Evolutionary conservation across 2,888 invertebrate species (phyloP).

Genomic region (Laspeyria flexula): DNA sequence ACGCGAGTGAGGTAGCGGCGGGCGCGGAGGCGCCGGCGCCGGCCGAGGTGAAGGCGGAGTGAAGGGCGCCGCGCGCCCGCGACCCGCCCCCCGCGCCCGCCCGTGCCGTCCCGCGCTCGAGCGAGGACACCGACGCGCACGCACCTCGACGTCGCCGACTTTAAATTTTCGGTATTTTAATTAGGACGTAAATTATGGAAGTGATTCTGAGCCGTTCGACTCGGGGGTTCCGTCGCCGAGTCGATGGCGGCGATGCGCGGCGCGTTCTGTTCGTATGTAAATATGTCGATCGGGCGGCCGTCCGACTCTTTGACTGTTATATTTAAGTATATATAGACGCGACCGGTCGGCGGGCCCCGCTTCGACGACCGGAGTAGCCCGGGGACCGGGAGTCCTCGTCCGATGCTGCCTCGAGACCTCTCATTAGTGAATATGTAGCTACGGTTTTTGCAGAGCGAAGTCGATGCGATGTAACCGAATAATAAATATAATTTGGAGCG

Average conservation of each 20-base stretch:
- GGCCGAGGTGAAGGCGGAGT: slow-evolving; percentile 57
- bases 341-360: slow-evolving; percentile 71
- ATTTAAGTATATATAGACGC: slow-evolving; percentile 78
- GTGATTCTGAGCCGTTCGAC: slow-evolving; percentile 76
- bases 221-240: slow-evolving; percentile 47
- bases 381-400: slow-evolving; percentile 68
- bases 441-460: slow-evolving; percentile 74
- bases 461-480: slow-evolving; percentile 82
- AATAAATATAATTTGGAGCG: slow-evolving; percentile 80
- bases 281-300: slow-evolving; percentile 76
- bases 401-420: slow-evolving; percentile 81
- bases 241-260: slow-evolving; percentile 54
- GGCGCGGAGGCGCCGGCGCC: slow-evolving; percentile 53
- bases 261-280: slow-evolving; percentile 77
- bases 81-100: slow-evolving; percentile 48
- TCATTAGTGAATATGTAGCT: slow-evolving; percentile 85
- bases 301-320: slow-evolving; percentile 81
- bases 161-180: slow-evolving; percentile 79
- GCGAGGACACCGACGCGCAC: slow-evolving; percentile 33
- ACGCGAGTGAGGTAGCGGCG: slow-evolving; percentile 51
- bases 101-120: slow-evolving; percentile 35
- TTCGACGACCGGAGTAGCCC: slow-evolving; percentile 60
- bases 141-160: slow-evolving; percentile 47
- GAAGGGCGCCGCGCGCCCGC: slow-evolving; percentile 47
- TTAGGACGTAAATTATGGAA: slow-evolving; percentile 84